A percentile compares a stretch with the other conserved stretches of the same genome.
These are phyloP conservation scores for Himalopsyche kuldschensis DNA, from an alignment of 2,888 invertebrate species.

Conservation along the genomic window DNA sequence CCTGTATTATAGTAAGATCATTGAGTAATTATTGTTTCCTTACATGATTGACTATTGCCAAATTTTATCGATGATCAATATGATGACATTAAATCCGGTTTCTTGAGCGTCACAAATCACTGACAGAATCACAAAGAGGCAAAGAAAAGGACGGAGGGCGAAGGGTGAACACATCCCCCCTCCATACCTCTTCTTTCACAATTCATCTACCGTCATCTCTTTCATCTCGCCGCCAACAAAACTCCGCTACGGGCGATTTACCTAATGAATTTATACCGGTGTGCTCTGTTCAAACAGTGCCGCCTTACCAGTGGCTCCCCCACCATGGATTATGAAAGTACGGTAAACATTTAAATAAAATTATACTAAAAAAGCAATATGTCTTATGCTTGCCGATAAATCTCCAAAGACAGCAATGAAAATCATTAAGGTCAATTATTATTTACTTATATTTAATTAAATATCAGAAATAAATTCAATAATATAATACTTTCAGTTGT, in stretches of 20 bases:
- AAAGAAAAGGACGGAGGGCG: neutral
- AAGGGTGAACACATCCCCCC: neutral
- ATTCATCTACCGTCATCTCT: constrained; percentile 41
- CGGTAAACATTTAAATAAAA: too few relatives aligned
- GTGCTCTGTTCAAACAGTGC: constrained; percentile 21
- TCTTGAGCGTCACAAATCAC: neutral
- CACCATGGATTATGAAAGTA: neutral
- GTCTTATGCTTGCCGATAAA: too few relatives aligned
- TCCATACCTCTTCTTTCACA: neutral
- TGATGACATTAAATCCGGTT: neutral
- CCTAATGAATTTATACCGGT: constrained; percentile 64
- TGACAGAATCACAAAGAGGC: neutral
- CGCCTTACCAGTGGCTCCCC: neutral
- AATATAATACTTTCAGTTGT: too few relatives aligned
- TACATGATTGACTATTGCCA: neutral
- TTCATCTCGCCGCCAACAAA: constrained; percentile 61
- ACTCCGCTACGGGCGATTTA: constrained; percentile 61
- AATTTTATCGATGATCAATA: neutral
- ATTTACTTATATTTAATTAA: too few relatives aligned
- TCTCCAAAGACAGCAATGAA: too few relatives aligned
- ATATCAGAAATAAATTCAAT: too few relatives aligned
- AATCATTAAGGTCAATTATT: too few relatives aligned
- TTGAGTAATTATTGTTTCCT: neutral
- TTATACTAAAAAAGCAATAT: too few relatives aligned
- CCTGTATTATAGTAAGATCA: too few relatives aligned